These are phyloP conservation scores for Symphodus melops DNA, from an alignment of 2,113 vertebrate genomes.

Conservation along the genomic window DNA sequence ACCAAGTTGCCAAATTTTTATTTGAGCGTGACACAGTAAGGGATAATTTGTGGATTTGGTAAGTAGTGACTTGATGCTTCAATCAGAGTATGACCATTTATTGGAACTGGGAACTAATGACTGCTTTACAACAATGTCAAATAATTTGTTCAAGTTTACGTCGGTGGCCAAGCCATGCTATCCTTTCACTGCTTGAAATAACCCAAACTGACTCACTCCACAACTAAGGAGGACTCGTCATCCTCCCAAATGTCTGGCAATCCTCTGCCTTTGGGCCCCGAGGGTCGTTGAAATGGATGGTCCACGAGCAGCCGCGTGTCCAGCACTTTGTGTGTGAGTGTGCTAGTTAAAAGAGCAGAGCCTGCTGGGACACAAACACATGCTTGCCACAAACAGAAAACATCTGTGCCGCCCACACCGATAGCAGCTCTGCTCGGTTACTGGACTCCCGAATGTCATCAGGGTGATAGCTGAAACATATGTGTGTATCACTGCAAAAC, in stretches of 20 bases:
- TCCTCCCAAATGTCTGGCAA: conserved; percentile 15
- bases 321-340: conserved; percentile 10
- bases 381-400: conserved; percentile 41
- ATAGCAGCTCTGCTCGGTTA: conserved; percentile 1
- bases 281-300: conserved; percentile 26
- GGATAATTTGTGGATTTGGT: conserved; percentile 4
- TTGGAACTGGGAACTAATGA: neutral
- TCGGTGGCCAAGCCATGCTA: too few species aligned
- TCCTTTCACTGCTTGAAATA: conserved; percentile 3
- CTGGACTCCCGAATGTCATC: conserved; percentile 35
- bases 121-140: neutral
- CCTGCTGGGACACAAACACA: conserved; percentile 39
- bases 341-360: conserved; percentile 17
- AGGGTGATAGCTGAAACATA: conserved; percentile 50
- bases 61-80: neutral
- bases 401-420: conserved; percentile 56
- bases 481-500: conserved; percentile 9
- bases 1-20: neutral
- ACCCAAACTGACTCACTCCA: neutral
- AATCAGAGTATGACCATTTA: neutral
- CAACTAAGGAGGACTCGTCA: neutral
- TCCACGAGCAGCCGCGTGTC: conserved; percentile 22
- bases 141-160: too few species aligned
- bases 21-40: neutral
- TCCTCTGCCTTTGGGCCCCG: conserved; percentile 3